phyloP scores from a whole-genome alignment of 2,113 vertebrate genomes.

The Pterocles burchelli region DNA sequence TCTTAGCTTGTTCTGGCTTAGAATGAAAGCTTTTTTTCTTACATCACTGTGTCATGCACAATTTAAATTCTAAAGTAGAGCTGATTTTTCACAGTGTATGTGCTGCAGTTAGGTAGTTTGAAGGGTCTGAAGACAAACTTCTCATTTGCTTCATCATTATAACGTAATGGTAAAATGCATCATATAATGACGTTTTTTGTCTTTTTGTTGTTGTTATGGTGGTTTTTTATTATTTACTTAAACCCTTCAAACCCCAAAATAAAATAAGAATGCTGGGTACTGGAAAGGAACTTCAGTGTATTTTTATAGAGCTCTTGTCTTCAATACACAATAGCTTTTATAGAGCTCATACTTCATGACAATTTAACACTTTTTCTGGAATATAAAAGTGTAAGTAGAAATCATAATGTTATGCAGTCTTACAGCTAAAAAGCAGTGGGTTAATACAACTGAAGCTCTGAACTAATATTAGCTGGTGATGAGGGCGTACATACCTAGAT shows the following conservation, averaged over 20 bases:
- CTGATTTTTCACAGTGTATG: not conserved
- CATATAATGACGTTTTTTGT: not conserved
- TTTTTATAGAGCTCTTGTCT: not conserved
- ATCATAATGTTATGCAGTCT: not conserved
- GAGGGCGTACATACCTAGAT: not conserved
- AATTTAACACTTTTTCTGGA: not conserved
- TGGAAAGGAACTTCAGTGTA: not conserved
- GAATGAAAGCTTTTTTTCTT: not conserved
- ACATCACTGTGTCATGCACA: not conserved
- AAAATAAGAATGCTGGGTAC: not conserved
- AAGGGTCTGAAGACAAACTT: not conserved
- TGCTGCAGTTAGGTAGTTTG: not conserved
- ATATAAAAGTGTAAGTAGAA: not conserved
- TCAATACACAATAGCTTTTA: not conserved
- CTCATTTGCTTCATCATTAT: not conserved
- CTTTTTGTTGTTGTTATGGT: not conserved
- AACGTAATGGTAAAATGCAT: not conserved
- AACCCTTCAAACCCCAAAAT: not conserved
- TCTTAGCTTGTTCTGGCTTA: not conserved
- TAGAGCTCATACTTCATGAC: not conserved
- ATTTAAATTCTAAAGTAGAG: not conserved
- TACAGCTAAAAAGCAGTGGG: not conserved
- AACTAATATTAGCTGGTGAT: conserved; percentile 62
- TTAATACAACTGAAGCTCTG: not conserved
- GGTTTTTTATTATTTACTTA: not conserved